These are phyloP conservation scores for Octodonta nipae DNA, from an alignment of 2,888 invertebrate species.

Conservation along the genomic window DNA sequence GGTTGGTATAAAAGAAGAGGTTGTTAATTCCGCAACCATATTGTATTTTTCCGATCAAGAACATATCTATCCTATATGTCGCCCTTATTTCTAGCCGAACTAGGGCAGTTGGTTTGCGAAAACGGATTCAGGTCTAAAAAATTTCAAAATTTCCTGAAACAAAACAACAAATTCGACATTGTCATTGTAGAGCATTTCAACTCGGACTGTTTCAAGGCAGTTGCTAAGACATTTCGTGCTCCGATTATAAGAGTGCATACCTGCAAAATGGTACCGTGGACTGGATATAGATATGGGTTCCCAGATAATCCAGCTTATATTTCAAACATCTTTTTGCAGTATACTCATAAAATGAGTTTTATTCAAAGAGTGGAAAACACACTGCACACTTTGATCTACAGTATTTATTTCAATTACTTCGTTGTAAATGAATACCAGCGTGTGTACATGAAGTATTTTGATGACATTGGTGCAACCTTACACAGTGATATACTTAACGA, in stretches of 20 bases:
- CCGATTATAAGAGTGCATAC: constrained; percentile 39
- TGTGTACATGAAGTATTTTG: constrained; percentile 23
- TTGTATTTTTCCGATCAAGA: too few relatives aligned
- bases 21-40: too few relatives aligned
- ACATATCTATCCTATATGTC: too few relatives aligned
- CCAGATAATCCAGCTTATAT: constrained; percentile 40
- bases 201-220: constrained; percentile 53
- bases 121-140: constrained; percentile 2
- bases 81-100: too few relatives aligned
- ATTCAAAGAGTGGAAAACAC: constrained; percentile 35
- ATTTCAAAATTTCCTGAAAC: constrained; percentile 29
- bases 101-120: too few relatives aligned
- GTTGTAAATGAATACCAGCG: constrained; percentile 17
- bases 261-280: constrained; percentile 30
- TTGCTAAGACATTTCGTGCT: constrained; percentile 44
- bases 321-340: constrained; percentile 36
- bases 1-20: too few relatives aligned
- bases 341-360: constrained; percentile 27
- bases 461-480: constrained; percentile 24
- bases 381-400: constrained; percentile 14
- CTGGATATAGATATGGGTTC: constrained; percentile 36
- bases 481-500: constrained; percentile 36
- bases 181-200: constrained; percentile 56
- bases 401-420: constrained; percentile 16
- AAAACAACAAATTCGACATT: constrained; percentile 48